Conservation (phyloP, 2,797 vertebrate species). For the Gymnoscopelus braueri region DNA sequence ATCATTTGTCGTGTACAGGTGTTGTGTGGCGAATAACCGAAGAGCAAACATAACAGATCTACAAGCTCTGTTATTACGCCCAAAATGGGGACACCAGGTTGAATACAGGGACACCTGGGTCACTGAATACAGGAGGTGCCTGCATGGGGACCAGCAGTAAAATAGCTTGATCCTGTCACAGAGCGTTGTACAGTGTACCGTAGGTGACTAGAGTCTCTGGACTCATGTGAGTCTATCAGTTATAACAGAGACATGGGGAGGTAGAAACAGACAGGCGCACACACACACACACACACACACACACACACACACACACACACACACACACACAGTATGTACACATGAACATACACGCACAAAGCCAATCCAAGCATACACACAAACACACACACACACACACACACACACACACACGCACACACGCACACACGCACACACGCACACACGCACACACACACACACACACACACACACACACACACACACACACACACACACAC, state of each 20-base stretch:
- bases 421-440: not conserved
- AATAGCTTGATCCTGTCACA: conserved; percentile 60
- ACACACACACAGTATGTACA: conserved; percentile 4
- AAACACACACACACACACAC: conserved; percentile 28
- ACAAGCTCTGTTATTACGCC: no score
- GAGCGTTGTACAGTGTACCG: conserved; percentile 40
- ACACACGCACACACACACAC: conserved; percentile 2
- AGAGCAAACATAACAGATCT: no score
- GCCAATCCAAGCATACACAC: conserved; percentile 6
- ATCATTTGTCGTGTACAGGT: no score
- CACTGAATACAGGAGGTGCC: conserved; percentile 25
- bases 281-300: not conserved
- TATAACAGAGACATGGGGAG: conserved; percentile 57
- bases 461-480: not conserved
- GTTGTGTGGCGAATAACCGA: no score
- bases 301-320: conserved; percentile 32
- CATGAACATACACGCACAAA: conserved; percentile 14
- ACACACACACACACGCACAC: conserved; percentile 19
- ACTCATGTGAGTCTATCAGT: conserved; percentile 55
- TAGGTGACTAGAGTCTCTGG: conserved; percentile 67
- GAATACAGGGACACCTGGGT: no score
- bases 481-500: conserved; percentile 5
- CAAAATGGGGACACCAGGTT: no score
- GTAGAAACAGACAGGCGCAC: conserved; percentile 8
- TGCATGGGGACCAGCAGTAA: conserved; percentile 33